Evolutionary conservation across 2,888 invertebrate genomes (phyloP).

Genomic region (Thera britannica): DNA sequence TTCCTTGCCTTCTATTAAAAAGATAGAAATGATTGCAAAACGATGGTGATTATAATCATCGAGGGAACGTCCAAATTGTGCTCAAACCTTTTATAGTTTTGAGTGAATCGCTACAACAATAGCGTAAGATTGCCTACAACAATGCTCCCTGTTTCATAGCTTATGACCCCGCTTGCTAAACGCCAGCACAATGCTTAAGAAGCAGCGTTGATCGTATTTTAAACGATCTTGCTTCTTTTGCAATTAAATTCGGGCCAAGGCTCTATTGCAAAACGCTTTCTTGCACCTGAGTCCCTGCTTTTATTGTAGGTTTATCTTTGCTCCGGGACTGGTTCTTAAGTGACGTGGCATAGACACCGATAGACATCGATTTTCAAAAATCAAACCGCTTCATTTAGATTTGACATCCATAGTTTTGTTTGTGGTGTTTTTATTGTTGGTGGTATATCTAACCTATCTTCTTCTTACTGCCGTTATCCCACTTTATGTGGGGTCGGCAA

Average conservation of each 20-base stretch:
- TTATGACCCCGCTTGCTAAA: slow-evolving; percentile 76
- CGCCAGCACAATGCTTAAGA: slow-evolving; percentile 71
- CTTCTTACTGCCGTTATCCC: too few relatives aligned
- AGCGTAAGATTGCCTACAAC: slow-evolving; percentile 65
- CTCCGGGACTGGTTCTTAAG: neutral
- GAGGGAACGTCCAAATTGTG: slow-evolving; percentile 50
- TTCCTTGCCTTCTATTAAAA: neutral
- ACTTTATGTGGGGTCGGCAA: too few relatives aligned
- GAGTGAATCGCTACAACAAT: slow-evolving; percentile 68
- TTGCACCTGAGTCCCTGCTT: slow-evolving; percentile 42
- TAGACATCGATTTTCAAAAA: too few relatives aligned
- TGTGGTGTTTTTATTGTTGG: too few relatives aligned
- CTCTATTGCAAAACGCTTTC: slow-evolving; percentile 77
- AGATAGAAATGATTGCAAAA: slow-evolving; percentile 45
- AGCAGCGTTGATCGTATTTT: slow-evolving; percentile 80
- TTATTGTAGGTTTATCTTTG: neutral
- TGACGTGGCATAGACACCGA: too few relatives aligned
- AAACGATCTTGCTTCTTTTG: slow-evolving; percentile 78
- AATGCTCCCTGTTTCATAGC: slow-evolving; percentile 62
- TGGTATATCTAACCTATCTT: too few relatives aligned
- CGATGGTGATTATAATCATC: slow-evolving; percentile 60
- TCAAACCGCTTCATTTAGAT: too few relatives aligned
- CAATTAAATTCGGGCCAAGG: slow-evolving; percentile 70
- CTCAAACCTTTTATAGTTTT: slow-evolving; percentile 60
- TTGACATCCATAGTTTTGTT: too few relatives aligned